phyloP scores from a whole-genome alignment of 1,140 invertebrate genomes.

The Stegodyphus dumicola region DNA sequence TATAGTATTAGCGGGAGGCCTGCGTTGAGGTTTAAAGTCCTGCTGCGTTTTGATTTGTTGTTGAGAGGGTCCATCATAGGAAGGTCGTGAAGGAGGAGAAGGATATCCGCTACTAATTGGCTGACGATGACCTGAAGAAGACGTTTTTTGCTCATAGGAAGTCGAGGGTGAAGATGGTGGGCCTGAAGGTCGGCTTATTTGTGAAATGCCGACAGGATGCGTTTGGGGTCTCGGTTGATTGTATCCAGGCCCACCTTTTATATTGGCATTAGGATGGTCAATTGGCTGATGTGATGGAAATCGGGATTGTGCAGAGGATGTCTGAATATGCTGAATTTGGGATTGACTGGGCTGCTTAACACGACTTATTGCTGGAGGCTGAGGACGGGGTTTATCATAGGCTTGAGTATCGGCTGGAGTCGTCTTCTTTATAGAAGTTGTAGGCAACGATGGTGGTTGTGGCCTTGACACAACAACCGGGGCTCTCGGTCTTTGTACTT shows the following conservation, averaged over 20 bases:
- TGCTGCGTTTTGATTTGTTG: not conserved
- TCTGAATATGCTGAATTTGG: constrained; percentile 7
- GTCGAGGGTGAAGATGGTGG: constrained; percentile 40
- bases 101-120: constrained; percentile 10
- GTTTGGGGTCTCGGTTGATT: not conserved
- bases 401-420: constrained; percentile 14
- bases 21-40: constrained; percentile 6
- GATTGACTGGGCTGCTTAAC: constrained; percentile 27
- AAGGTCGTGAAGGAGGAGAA: not conserved
- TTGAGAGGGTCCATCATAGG: not conserved
- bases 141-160: constrained; percentile 44
- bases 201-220: not conserved
- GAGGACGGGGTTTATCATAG: constrained; percentile 24
- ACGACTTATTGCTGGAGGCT: constrained; percentile 7
- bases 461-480: constrained; percentile 48
- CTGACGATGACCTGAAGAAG: not conserved
- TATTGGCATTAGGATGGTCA: constrained; percentile 53
- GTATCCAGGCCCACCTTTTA: constrained; percentile 41
- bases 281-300: constrained; percentile 21
- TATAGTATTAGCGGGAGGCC: not conserved
- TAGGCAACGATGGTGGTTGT: constrained; percentile 28
- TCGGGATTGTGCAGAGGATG: not conserved
- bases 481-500: constrained; percentile 27
- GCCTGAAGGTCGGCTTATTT: not conserved
- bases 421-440: constrained; percentile 13